phyloP scores from a whole-genome alignment of 2,888 invertebrate genomes.

The Pseudococcus viburni region DNA sequence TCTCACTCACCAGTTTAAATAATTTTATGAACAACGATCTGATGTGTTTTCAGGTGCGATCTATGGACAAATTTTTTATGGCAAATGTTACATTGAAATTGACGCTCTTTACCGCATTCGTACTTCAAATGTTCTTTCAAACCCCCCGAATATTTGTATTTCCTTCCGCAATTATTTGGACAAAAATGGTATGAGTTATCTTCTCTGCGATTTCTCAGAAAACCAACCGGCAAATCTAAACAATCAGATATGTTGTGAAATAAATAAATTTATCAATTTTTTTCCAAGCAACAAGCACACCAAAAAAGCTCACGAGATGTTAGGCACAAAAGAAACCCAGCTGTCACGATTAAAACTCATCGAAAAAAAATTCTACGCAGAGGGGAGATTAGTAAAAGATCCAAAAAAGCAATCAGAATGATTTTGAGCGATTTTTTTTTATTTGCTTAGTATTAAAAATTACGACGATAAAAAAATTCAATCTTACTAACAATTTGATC shows the following conservation, averaged over 20 bases:
- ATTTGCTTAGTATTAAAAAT: not conserved
- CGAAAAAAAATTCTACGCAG: not conserved
- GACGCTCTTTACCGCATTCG: slow-evolving; percentile 73
- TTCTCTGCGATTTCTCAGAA: not conserved
- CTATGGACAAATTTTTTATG: slow-evolving; percentile 35
- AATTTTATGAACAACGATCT: not conserved
- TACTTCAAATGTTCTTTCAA: slow-evolving; percentile 70
- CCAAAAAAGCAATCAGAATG: not conserved
- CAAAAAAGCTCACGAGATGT: not conserved
- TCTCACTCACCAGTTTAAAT: not conserved
- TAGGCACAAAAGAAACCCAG: not conserved
- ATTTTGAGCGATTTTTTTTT: not conserved
- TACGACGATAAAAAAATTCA: not conserved
- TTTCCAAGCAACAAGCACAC: not conserved
- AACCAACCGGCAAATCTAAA: not conserved
- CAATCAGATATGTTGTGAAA: not conserved
- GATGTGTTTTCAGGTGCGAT: not conserved
- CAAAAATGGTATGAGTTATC: not conserved
- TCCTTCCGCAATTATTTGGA: slow-evolving; percentile 61
- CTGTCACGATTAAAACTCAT: not conserved
- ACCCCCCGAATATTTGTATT: slow-evolving; percentile 70
- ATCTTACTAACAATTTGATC: slow-evolving; percentile 1
- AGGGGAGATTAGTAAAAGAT: not conserved
- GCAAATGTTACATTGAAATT: slow-evolving; percentile 69
- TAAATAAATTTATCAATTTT: not conserved